phyloP scores from a whole-genome alignment of 2,888 invertebrate species.

The Drosophila pullipes region DNA sequence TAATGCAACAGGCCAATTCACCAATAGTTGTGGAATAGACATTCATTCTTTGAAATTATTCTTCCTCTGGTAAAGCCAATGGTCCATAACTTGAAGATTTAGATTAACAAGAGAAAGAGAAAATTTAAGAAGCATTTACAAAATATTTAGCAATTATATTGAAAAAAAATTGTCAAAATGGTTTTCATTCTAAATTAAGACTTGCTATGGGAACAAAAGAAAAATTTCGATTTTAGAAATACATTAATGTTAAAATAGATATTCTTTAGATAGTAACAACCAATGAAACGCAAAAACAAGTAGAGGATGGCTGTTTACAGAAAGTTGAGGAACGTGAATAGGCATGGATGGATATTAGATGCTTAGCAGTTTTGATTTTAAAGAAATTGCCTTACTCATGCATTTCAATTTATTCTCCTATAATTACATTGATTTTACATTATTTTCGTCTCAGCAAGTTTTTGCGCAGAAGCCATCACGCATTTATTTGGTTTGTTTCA shows the following conservation, averaged over 20 bases:
- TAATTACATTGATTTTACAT: constrained; percentile 44
- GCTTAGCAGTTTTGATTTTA: neutral
- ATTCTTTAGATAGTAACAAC: neutral
- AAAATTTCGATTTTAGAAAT: neutral
- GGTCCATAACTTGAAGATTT: neutral
- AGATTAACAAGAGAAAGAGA: neutral
- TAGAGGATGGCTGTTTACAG: neutral
- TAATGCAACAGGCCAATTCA: neutral
- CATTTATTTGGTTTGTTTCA: constrained; percentile 22
- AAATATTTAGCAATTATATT: neutral
- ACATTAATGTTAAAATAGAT: neutral
- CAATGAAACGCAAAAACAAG: neutral
- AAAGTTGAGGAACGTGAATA: neutral
- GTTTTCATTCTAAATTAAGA: neutral
- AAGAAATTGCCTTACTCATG: neutral
- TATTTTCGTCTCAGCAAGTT: constrained; percentile 34
- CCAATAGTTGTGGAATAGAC: neutral
- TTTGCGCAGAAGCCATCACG: neutral
- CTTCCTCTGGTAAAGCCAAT: neutral
- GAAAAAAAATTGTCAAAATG: neutral
- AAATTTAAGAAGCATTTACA: neutral
- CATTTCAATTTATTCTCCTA: neutral
- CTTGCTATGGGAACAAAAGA: neutral
- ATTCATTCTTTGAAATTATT: neutral
- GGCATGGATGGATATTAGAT: neutral